phyloP scores from a whole-genome alignment of 2,888 invertebrate genomes.

The Andrena camellia region DNA sequence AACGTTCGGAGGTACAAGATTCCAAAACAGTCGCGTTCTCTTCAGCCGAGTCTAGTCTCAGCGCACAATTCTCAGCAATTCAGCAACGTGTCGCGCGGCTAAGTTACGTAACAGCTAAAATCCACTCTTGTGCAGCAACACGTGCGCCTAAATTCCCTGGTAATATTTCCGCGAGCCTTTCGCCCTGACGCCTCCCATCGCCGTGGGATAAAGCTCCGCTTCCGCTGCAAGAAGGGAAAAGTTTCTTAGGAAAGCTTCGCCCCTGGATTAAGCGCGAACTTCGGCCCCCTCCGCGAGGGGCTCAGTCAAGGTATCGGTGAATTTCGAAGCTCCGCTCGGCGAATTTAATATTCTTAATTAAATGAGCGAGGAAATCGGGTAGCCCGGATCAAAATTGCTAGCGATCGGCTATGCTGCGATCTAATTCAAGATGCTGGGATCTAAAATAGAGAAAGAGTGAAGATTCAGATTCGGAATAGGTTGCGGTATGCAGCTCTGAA shows the following conservation, averaged over 20 bases:
- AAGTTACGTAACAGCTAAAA: conserved; percentile 15
- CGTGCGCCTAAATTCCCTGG: conserved; percentile 26
- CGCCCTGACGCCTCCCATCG: conserved; percentile 14
- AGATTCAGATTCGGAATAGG: no score
- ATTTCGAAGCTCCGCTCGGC: conserved; percentile 40
- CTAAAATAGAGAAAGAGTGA: neutral
- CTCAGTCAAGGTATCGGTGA: conserved; percentile 32
- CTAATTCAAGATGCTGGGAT: neutral
- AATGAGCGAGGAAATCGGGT: neutral
- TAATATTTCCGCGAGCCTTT: conserved; percentile 22
- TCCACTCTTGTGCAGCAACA: conserved; percentile 25
- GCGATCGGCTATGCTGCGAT: neutral
- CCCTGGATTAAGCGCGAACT: conserved; percentile 41
- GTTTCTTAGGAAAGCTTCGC: conserved; percentile 24
- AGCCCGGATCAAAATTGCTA: neutral
- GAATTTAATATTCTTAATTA: conserved; percentile 44
- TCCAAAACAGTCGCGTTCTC: neutral
- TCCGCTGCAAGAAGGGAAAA: conserved; percentile 17
- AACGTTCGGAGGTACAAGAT: neutral
- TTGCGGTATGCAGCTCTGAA: no score
- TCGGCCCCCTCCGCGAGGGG: conserved; percentile 3
- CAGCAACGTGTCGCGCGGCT: conserved; percentile 1
- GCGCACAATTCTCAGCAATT: conserved; percentile 2
- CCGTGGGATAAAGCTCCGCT: conserved; percentile 27
- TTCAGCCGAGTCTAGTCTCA: neutral